A percentile compares a stretch with the other conserved stretches of the same genome.
Evolutionary conservation across 53 echinoderm and acorn worm species (phyloP).

Genomic region (Actinopyga echinites): DNA sequence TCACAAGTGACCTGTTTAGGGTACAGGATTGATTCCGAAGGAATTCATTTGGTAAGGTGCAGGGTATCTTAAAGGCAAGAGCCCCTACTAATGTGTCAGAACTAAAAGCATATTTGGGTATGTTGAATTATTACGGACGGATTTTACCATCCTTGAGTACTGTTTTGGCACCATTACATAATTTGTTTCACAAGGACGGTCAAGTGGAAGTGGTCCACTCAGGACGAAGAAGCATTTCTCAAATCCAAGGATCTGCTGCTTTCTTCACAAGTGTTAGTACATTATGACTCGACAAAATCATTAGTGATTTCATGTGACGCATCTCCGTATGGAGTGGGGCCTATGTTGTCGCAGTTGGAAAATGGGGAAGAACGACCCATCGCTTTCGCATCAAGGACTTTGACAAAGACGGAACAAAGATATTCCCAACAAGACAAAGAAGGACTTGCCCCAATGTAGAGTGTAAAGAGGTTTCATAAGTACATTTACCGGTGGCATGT

Average conservation of each 20-base stretch:
- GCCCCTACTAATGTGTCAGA: constrained; percentile 38
- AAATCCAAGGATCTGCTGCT: constrained; percentile 48
- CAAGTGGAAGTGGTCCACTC: constrained; percentile 48
- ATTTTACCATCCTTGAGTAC: constrained; percentile 53
- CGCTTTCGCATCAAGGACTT: constrained; percentile 39
- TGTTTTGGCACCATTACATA: constrained; percentile 50
- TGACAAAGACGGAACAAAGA: constrained; percentile 19
- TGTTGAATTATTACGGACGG: constrained; percentile 64
- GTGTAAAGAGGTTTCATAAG: constrained; percentile 44
- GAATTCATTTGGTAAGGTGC: constrained; percentile 39
- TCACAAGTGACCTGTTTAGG: constrained; percentile 40
- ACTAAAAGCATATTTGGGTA: constrained; percentile 55
- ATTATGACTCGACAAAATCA: constrained; percentile 41
- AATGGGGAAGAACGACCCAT: constrained; percentile 51
- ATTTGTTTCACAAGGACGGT: constrained; percentile 37
- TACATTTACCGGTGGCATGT: constrained; percentile 35
- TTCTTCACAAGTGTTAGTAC: constrained; percentile 40
- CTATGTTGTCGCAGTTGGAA: constrained; percentile 49
- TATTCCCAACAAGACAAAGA: constrained; percentile 51
- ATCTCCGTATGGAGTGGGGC: constrained; percentile 61
- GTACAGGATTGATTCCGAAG: constrained; percentile 36
- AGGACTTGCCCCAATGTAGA: constrained; percentile 41
- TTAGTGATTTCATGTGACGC: constrained; percentile 45
- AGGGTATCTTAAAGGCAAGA: constrained; percentile 43
- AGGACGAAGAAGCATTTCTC: constrained; percentile 50